Evolutionary conservation across 2,888 invertebrate species (phyloP), one percentile per base, ranked within the genome.

Genomic region (Thereva unica): DNA sequence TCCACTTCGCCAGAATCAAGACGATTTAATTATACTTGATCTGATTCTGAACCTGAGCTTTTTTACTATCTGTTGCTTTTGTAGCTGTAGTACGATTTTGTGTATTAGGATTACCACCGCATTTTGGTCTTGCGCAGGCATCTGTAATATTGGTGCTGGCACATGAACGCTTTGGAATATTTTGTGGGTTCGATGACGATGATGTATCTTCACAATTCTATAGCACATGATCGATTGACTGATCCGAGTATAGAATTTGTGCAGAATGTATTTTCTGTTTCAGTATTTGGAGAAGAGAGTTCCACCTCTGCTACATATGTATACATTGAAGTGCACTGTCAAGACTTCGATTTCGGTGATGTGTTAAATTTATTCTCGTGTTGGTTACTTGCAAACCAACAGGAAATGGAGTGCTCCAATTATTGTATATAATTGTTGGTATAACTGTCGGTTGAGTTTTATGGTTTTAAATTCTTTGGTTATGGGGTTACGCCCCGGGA

Each of bases 311-410:
- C 72, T 59, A 42, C 50, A 63, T 34, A 57, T 34, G 93, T 78
- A 94, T 93, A 80, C 92, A 85, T 80, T 93, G 93, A 71, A 93
- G 85, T 69, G 93, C 94, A 67, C 93, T 94, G 80, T 95, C 94
- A 79, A 94, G 83, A 78, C 93, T 93, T 72, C 94, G 87, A 84
- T 94, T 94, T 75, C 94, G 87, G 82, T 93, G 93, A 79, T 92
- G 92, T 75, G 89, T 81, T 72, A 80, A 75, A 75, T 81, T 81
- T 67, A 80, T 80, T 72, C 80, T 78, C 70, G 80, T 78, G 67
- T 81, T 81, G 68, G 81, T 80, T 72, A 81, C 81, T 74, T 81
- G 81, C 50, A 81, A 81, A 54, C 81, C 78, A 52, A 81, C 81
- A 56, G 81, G 81, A 70, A 81, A 75, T 69, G 81, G 72, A 68